Evolutionary conservation across 2,113 vertebrate species (phyloP).

Genomic region (Mirza zaza): DNA sequence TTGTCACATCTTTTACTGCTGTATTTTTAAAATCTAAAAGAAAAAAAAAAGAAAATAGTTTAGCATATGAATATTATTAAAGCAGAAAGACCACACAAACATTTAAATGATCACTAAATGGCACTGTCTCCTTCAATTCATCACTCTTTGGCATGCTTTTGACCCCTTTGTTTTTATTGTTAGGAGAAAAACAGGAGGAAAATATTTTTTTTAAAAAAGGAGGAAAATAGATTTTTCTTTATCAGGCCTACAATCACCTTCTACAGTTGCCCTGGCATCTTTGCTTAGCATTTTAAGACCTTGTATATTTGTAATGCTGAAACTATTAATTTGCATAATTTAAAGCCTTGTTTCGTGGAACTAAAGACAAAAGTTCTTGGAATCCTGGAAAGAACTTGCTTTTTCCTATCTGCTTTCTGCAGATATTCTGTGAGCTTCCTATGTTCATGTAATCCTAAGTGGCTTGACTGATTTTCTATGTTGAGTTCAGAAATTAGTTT

Average conservation of each 20-base stretch:
- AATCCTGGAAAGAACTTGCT: background rate
- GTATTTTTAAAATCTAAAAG: constrained; percentile 50
- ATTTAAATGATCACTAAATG: constrained; percentile 5
- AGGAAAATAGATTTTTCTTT: background rate
- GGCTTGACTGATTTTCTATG: constrained; percentile 9
- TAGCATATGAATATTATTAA: constrained; percentile 68
- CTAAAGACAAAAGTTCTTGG: background rate
- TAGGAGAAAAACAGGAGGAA: background rate
- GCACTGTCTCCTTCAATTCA: constrained; percentile 34
- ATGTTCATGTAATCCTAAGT: background rate
- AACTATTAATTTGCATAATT: background rate
- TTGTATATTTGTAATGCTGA: background rate
- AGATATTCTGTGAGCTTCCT: background rate
- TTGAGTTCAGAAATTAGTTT: constrained; percentile 23
- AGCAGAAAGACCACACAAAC: constrained; percentile 52
- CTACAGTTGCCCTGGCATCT: background rate
- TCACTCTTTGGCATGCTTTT: constrained; percentile 24
- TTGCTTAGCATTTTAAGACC: constrained; percentile 24
- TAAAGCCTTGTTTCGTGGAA: background rate
- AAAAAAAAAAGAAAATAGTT: background rate
- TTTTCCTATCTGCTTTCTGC: background rate
- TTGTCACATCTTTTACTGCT: constrained; percentile 34
- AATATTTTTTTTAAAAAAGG: background rate
- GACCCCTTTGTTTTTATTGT: constrained; percentile 42
- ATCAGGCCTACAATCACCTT: background rate